Conservation (phyloP, 1,140 invertebrate species). For the Drosophila bocqueti region DNA sequence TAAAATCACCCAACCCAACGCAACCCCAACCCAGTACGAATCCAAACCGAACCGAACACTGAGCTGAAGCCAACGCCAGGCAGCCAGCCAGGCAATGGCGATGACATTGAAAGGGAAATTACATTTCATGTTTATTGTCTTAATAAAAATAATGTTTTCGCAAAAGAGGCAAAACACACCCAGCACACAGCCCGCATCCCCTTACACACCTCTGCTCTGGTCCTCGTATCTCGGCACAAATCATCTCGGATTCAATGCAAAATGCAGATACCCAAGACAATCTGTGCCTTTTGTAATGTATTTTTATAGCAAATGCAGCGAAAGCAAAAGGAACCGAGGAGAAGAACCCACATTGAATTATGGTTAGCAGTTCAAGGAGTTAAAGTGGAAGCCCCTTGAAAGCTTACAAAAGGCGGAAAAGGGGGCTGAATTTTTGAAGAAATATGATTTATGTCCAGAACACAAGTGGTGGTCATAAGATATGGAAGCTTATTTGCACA, state of each 20-base stretch:
- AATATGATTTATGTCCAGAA: slow-evolving; percentile 25
- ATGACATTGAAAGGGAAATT: slow-evolving; percentile 82
- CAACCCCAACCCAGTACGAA: not conserved
- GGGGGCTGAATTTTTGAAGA: not conserved
- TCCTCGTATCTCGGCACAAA: slow-evolving; percentile 20
- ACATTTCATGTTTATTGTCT: slow-evolving; percentile 83
- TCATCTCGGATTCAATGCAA: slow-evolving; percentile 50
- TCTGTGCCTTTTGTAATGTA: slow-evolving; percentile 42
- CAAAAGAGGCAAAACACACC: slow-evolving; percentile 36
- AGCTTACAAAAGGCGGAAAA: not conserved
- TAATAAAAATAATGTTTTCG: slow-evolving; percentile 78
- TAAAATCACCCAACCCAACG: slow-evolving; percentile 10
- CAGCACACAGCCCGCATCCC: slow-evolving; percentile 8
- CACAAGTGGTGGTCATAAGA: slow-evolving; percentile 6
- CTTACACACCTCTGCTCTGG: not conserved
- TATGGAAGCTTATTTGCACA: slow-evolving; percentile 1
- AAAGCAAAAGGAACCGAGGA: slow-evolving; percentile 13
- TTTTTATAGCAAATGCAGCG: slow-evolving; percentile 45
- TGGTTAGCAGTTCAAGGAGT: slow-evolving; percentile 40
- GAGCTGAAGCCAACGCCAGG: slow-evolving; percentile 36
- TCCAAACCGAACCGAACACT: slow-evolving; percentile 22
- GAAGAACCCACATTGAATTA: slow-evolving; percentile 28
- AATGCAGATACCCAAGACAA: slow-evolving; percentile 49
- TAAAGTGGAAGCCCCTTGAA: slow-evolving; percentile 29
- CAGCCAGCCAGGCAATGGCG: slow-evolving; percentile 19